phyloP scores from a whole-genome alignment of 2,797 vertebrate genomes.

The Mergus octosetaceus region DNA sequence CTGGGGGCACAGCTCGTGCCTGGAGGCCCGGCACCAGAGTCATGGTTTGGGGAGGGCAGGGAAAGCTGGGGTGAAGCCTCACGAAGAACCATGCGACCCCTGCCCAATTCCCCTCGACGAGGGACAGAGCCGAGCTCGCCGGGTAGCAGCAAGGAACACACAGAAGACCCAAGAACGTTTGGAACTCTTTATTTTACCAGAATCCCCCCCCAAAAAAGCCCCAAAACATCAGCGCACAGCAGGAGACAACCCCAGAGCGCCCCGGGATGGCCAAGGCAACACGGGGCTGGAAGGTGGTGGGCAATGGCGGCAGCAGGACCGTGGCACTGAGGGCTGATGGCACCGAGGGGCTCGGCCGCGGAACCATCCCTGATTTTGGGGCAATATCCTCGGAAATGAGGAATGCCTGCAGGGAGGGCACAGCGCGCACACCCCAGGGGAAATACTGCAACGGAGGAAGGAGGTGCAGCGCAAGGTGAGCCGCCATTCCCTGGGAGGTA shows the following conservation, averaged over 20 bases:
- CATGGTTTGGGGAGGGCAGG: background rate
- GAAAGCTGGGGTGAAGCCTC: background rate
- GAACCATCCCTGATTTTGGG: too few relatives aligned
- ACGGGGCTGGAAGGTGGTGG: too few relatives aligned
- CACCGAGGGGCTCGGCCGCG: too few relatives aligned
- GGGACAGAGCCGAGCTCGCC: background rate
- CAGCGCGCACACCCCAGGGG: too few relatives aligned
- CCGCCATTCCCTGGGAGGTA: too few relatives aligned
- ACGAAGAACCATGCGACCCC: too few relatives aligned
- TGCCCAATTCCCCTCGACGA: fast-evolving
- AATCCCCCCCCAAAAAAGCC: background rate
- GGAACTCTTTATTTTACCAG: background rate
- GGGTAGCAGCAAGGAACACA: fast-evolving
- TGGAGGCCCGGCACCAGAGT: background rate
- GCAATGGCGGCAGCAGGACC: too few relatives aligned
- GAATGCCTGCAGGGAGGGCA: too few relatives aligned
- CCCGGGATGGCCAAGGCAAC: background rate
- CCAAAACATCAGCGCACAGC: background rate
- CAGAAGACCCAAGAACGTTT: fast-evolving
- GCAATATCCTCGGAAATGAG: too few relatives aligned
- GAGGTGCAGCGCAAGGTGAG: too few relatives aligned
- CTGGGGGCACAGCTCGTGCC: fast-evolving
- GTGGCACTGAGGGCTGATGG: too few relatives aligned
- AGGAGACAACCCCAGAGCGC: background rate
- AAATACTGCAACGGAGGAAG: too few relatives aligned